Conservation (phyloP, 2,888 invertebrate species). For the Callimorpha dominula region DNA sequence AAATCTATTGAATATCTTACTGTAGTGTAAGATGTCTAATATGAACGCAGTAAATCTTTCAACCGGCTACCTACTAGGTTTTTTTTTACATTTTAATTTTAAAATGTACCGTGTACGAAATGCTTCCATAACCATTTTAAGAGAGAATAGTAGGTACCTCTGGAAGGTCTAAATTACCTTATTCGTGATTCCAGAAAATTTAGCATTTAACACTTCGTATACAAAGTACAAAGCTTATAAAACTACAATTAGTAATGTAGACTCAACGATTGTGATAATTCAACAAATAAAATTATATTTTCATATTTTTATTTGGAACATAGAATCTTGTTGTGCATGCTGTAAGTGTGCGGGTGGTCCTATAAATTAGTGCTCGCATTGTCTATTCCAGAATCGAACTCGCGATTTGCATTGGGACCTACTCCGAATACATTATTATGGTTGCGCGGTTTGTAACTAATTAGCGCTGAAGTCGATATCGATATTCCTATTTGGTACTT, state of each 20-base stretch:
- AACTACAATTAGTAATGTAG: too few relatives aligned
- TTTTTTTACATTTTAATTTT: constrained; percentile 27
- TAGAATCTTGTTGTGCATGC: constrained; percentile 51
- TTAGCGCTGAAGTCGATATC: constrained; percentile 80
- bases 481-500: constrained; percentile 75
- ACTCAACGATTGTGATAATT: constrained; percentile 15
- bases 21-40: constrained; percentile 50
- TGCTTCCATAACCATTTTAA: constrained; percentile 12
- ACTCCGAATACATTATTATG: constrained; percentile 82
- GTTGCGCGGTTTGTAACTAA: constrained; percentile 76
- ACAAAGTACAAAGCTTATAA: too few relatives aligned
- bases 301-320: constrained; percentile 45
- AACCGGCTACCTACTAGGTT: constrained; percentile 29
- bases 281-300: constrained; percentile 37
- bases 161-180: neutral
- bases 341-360: constrained; percentile 81
- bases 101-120: constrained; percentile 5
- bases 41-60: constrained; percentile 45
- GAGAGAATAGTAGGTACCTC: constrained; percentile 16
- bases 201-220: neutral
- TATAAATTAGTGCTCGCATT: constrained; percentile 81
- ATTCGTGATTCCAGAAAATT: neutral
- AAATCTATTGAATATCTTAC: constrained; percentile 58
- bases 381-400: constrained; percentile 86
- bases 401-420: constrained; percentile 84